Conservation (phyloP, 2,888 invertebrate genomes). For the Sisyra terminalis region DNA sequence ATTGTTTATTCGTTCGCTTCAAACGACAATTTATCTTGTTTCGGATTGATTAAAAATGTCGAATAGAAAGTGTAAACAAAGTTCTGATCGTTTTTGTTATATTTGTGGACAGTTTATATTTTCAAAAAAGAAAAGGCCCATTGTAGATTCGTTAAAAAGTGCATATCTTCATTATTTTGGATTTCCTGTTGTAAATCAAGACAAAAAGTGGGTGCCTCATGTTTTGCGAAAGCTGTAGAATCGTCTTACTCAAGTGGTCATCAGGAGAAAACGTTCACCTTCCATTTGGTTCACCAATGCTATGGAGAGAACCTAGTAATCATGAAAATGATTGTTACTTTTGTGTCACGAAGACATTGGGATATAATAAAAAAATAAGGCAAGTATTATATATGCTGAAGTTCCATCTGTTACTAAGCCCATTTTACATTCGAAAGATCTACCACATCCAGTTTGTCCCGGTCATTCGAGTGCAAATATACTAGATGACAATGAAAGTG, state of each 20-base stretch:
- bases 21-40: background rate
- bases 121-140: background rate
- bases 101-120: background rate
- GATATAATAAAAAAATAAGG: slow-evolving; percentile 6
- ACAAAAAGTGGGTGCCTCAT: slow-evolving; percentile 5
- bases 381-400: slow-evolving; percentile 6
- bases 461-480: background rate
- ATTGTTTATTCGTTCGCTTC: no score
- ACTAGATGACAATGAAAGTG: slow-evolving; percentile 5
- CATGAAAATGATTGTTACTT: slow-evolving; percentile 6
- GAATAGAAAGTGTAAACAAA: background rate
- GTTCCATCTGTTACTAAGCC: slow-evolving; percentile 6
- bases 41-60: background rate
- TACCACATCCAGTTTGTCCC: slow-evolving; percentile 3
- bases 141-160: slow-evolving; percentile 4
- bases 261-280: slow-evolving; percentile 6
- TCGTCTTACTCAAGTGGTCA: slow-evolving; percentile 3
- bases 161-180: slow-evolving; percentile 5
- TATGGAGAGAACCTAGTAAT: slow-evolving; percentile 7
- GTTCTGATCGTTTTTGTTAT: background rate
- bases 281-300: slow-evolving; percentile 6
- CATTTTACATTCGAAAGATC: slow-evolving; percentile 6
- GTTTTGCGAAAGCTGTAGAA: slow-evolving; percentile 6
- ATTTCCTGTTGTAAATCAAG: slow-evolving; percentile 6
- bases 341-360: slow-evolving; percentile 6